Conservation (phyloP, 2,797 vertebrate genomes). For the Sebastes hubbsi region DNA sequence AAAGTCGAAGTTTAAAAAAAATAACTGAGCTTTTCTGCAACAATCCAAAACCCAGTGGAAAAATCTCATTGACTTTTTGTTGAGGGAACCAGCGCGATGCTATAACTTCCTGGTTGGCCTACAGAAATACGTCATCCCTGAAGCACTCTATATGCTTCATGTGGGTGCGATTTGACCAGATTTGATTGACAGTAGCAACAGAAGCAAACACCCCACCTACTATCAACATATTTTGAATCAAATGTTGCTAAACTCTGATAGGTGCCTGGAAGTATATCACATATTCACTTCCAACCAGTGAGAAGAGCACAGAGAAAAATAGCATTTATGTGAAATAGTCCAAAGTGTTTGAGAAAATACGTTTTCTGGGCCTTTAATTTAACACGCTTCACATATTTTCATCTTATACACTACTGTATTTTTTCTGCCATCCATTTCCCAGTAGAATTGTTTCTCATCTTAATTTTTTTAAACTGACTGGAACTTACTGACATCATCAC, state of each 20-base stretch:
- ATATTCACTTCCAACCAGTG: background rate
- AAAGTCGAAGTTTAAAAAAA: background rate
- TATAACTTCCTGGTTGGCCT: no score
- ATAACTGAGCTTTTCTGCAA: no score
- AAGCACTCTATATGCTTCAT: background rate
- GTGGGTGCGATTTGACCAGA: background rate
- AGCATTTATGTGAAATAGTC: background rate
- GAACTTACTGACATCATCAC: constrained; percentile 31
- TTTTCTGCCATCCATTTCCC: background rate
- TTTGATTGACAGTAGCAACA: background rate
- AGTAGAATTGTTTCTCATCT: constrained; percentile 5
- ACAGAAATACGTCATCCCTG: no score
- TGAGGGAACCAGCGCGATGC: no score
- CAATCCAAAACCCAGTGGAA: no score
- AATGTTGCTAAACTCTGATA: background rate
- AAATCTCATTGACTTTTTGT: no score
- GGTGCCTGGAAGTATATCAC: background rate
- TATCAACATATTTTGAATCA: background rate
- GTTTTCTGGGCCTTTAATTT: background rate
- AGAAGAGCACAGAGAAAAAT: background rate
- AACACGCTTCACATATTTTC: background rate
- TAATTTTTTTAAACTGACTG: constrained; percentile 25
- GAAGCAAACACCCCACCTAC: background rate
- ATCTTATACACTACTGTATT: background rate
- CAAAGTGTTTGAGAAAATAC: background rate